Conservation (phyloP, 1,140 invertebrate genomes). For the Nasonia longicornis region DNA sequence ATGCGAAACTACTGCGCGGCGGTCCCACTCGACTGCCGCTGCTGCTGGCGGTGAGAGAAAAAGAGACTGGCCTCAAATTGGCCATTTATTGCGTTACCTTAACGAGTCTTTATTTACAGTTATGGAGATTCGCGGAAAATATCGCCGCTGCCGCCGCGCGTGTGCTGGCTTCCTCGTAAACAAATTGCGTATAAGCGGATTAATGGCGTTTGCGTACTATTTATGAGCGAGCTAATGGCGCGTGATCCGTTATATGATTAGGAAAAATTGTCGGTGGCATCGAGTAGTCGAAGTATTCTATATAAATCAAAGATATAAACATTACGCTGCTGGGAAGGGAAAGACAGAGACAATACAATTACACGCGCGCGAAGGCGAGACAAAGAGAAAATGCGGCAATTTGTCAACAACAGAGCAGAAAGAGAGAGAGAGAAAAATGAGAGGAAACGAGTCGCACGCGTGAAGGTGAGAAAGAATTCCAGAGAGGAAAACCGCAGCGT, state of each 20-base stretch:
- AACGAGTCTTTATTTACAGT: constrained; percentile 3
- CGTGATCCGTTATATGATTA: background rate
- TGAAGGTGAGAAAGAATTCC: constrained; percentile 7
- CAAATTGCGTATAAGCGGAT: background rate
- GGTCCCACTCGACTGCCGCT: background rate
- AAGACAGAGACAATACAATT: too few species aligned
- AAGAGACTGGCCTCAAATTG: background rate
- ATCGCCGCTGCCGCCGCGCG: background rate
- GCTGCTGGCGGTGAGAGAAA: background rate
- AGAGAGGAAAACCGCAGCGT: background rate
- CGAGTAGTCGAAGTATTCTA: too few species aligned
- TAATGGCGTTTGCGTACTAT: background rate
- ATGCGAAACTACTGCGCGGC: background rate
- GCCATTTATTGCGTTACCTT: background rate
- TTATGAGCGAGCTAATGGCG: too few species aligned
- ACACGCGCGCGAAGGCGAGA: background rate
- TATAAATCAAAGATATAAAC: too few species aligned
- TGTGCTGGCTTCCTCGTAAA: background rate
- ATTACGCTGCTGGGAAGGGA: too few species aligned
- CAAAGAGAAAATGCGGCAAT: background rate
- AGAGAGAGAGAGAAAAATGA: background rate
- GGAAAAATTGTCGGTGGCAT: background rate
- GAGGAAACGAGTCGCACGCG: background rate
- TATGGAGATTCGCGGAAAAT: background rate
- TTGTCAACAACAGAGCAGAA: background rate